Conservation (phyloP, 2,888 invertebrate species). For the Brenthis ino region DNA sequence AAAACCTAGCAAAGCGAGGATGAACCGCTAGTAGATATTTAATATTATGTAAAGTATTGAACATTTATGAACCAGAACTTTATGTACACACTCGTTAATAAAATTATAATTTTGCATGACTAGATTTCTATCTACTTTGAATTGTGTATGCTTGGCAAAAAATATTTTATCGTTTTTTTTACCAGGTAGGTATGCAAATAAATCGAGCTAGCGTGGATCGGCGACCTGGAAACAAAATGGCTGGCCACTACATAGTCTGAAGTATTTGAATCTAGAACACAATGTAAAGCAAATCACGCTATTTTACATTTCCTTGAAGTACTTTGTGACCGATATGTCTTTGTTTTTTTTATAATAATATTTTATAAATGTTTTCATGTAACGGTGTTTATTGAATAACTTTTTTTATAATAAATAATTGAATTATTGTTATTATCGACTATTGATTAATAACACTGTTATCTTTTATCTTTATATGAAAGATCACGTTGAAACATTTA, state of each 20-base stretch:
- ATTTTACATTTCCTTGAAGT: constrained; percentile 39
- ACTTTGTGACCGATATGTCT: constrained; percentile 21
- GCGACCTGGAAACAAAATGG: constrained; percentile 48
- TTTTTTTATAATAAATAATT: too few species aligned
- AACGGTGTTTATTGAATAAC: too few species aligned
- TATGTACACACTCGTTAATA: too few species aligned
- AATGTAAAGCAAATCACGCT: constrained; percentile 48
- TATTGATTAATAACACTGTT: too few species aligned
- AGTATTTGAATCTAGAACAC: constrained; percentile 63
- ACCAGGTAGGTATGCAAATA: constrained; percentile 47
- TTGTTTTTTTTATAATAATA: constrained; percentile 3
- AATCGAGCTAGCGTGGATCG: constrained; percentile 45
- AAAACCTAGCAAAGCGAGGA: too few species aligned
- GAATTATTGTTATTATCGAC: too few species aligned
- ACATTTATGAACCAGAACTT: too few species aligned
- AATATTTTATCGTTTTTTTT: constrained; percentile 41
- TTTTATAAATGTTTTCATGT: background rate
- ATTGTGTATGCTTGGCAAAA: constrained; percentile 23
- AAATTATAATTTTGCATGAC: too few species aligned
- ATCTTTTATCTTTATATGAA: too few species aligned
- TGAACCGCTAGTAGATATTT: background rate
- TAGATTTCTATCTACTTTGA: too few species aligned
- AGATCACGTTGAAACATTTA: too few species aligned
- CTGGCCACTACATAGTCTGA: constrained; percentile 46
- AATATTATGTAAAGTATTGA: background rate